Evolutionary conservation across 2,113 vertebrate genomes (phyloP), one percentile per base, ranked within the genome.

Genomic region (Manacus vitellinus): DNA sequence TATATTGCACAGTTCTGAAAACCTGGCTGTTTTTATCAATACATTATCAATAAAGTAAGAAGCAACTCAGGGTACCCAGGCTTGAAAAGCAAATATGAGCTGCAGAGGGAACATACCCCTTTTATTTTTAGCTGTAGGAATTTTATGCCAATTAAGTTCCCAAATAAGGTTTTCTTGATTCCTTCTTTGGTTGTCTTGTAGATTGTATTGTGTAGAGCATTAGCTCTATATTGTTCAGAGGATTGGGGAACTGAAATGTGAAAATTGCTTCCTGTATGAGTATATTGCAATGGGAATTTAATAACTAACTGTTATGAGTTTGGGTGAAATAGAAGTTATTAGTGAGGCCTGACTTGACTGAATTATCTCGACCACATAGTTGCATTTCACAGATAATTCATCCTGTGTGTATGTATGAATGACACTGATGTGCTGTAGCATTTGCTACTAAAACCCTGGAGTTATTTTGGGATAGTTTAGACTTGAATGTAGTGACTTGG

Each of bases 341-440:
- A 6, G 3, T 33, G 44, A 79, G 46, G 61, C 61, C 27, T 63
- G 61, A 21, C 14, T 37, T 65, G 80, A 13, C 56, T 6, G 58
- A 58, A 24, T 61, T 5, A 5, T 10, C n/a, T 72, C 67, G 22
- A 49, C 24, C 46, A 5, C 2, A 1, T 14, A 55, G n/a, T 31
- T 74, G 35, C 6, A 13, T 77, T 68, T 68, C 67, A 12, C 4
- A 44, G 61, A 4, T 59, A 25, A 21, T 22, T 41, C 24, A 2
- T 30, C 0, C 39, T 76, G 13, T 35, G 2, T 10, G 3, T 56
- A 7, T 25, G 23, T 9, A 0, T 10, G 7, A 25, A 5, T 35
- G 31, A 8, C 44, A 25, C 1, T 10, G 52, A 7, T 52, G 43
- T 5, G 24, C 74, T 85, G 2, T 7, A 58, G 52, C 30, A 14